Conservation (phyloP, 2,888 invertebrate species). For the Athetis lepigone region DNA sequence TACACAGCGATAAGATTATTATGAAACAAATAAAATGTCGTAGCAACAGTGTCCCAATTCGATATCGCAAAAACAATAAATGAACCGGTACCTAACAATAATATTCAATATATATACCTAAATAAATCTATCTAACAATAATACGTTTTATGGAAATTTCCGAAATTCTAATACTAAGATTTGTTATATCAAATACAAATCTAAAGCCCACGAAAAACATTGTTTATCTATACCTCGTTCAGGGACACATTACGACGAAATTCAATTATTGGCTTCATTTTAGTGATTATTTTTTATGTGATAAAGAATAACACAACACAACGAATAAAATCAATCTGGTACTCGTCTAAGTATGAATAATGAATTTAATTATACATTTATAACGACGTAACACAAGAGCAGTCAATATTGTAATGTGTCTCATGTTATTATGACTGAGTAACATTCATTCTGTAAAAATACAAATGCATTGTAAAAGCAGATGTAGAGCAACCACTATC, state of each 20-base stretch:
- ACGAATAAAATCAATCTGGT: too few species aligned
- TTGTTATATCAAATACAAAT: background rate
- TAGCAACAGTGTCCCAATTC: constrained; percentile 18
- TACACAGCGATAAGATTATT: constrained; percentile 32
- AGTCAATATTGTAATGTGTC: too few species aligned
- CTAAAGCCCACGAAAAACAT: constrained; percentile 5
- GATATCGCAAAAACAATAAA: constrained; percentile 11
- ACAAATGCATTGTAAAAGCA: background rate
- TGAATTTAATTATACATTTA: too few species aligned
- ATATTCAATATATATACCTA: too few species aligned
- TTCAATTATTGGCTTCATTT: background rate
- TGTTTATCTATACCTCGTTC: background rate
- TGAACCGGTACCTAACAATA: background rate
- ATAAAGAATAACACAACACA: too few species aligned
- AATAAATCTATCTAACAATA: too few species aligned
- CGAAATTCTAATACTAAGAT: background rate
- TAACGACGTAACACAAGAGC: too few species aligned
- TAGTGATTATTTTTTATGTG: background rate
- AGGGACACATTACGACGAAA: background rate
- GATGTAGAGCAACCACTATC: constrained; percentile 2
- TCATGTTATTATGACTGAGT: background rate
- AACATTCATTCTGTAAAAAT: background rate
- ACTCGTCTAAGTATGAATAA: too few species aligned
- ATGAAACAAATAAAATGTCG: constrained; percentile 16
- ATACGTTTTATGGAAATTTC: background rate